Evolutionary conservation across 2,797 vertebrate species (phyloP), one percentile per base, ranked within the genome.

Genomic region (Takifugu ocellatus): DNA sequence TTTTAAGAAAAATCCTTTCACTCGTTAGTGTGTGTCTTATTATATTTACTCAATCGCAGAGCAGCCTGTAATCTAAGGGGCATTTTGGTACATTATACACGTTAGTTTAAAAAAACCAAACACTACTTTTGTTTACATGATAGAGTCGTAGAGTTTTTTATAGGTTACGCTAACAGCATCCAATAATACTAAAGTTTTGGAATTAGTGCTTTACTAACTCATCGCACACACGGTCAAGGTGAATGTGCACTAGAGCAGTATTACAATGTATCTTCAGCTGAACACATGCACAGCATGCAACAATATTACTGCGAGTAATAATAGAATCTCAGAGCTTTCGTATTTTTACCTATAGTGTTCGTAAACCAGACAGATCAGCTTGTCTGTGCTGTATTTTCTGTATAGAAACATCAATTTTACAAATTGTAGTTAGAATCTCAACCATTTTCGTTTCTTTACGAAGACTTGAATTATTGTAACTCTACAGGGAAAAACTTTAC

Each of bases 221-320:
- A 24, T 67, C 67, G 49, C 57, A 72, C 57, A 49, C 63, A 48
- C 53, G 65, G 55, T 70, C 71, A 61, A 76, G 17, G 59, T 44
- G 47, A 71, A 81, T 84, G 74, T 77, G 76, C 53, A 81, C 61
- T 48, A 61, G 51, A 72, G 55, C 70, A 85, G 67, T 85, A 74
- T 86, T 78, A 79, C 54, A 31, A 27, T 86, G 75, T 85, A 84
- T 56, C 62, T 74, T 63, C 53, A 58, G 58, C 54, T 64, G 51
- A 49, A 72, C 54, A 56, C 62, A 29, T 68, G 60, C 50, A 79
- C 53, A 55, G 15, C 56, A 70, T 66, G 63, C n/a, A 59, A 17
- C n/a, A 46, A 46, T 17, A 21, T 17, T n/a, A n/a, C 10, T 17
- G 21, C 17, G 1, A 7, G 17, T n/a, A 46, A 21, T n/a, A n/a